Conservation (phyloP, 2,888 invertebrate species). For the Pollenia griseotomentosa region DNA sequence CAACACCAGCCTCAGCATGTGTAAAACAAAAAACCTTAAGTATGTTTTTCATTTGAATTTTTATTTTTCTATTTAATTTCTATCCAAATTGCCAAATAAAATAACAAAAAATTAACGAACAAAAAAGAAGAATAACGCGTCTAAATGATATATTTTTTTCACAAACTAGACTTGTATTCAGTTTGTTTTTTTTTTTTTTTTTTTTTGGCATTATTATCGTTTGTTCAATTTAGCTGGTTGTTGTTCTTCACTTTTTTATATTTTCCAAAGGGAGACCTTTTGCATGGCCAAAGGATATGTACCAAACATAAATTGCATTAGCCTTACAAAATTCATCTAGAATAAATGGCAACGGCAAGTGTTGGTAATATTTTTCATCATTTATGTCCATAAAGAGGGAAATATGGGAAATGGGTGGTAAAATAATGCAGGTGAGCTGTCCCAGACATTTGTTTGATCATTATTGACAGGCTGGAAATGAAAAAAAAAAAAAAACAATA, state of each 20-base stretch:
- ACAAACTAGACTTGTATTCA: constrained; percentile 37
- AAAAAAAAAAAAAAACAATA: not conserved
- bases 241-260: constrained; percentile 42
- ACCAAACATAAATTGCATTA: constrained; percentile 71
- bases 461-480: constrained; percentile 45
- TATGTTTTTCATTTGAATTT: constrained; percentile 31
- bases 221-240: constrained; percentile 71
- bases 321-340: constrained; percentile 38
- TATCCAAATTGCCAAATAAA: constrained; percentile 69
- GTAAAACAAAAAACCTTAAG: constrained; percentile 16
- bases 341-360: constrained; percentile 56
- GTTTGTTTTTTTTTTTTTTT: constrained; percentile 10
- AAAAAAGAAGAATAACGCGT: constrained; percentile 61
- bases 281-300: constrained; percentile 69
- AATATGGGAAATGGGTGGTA: not conserved
- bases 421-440: constrained; percentile 46
- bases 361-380: constrained; percentile 72
- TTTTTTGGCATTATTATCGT: constrained; percentile 61
- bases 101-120: constrained; percentile 30
- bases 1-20: constrained; percentile 15
- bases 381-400: constrained; percentile 54
- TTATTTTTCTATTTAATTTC: constrained; percentile 61
- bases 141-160: constrained; percentile 74
- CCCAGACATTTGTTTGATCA: constrained; percentile 66
- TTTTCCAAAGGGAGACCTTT: constrained; percentile 57